phyloP scores from a whole-genome alignment of 2,888 invertebrate species.

The Apoderus coryli region DNA sequence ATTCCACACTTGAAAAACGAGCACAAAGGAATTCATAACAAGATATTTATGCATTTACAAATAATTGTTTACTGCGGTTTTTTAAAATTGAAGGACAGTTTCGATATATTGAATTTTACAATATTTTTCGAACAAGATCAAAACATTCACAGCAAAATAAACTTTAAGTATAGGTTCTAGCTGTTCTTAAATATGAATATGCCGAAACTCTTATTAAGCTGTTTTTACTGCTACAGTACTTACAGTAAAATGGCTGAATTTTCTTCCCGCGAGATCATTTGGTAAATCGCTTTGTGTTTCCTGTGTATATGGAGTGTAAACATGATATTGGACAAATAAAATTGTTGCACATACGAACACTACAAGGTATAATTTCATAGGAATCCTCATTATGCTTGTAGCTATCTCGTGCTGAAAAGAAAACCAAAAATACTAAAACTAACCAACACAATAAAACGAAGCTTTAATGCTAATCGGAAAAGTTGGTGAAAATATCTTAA shows the following conservation, averaged over 20 bases:
- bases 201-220: too few species aligned
- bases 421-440: slow-evolving; percentile 8
- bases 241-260: slow-evolving; percentile 18
- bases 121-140: too few species aligned
- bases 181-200: too few species aligned
- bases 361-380: slow-evolving; percentile 49
- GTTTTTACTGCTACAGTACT: too few species aligned
- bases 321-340: slow-evolving; percentile 49
- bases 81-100: too few species aligned
- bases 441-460: slow-evolving; percentile 1
- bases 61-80: too few species aligned
- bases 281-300: slow-evolving; percentile 14
- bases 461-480: background rate
- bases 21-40: too few species aligned
- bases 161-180: too few species aligned
- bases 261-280: slow-evolving; percentile 16
- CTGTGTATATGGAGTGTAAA: slow-evolving; percentile 34
- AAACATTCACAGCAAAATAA: too few species aligned
- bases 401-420: slow-evolving; percentile 27
- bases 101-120: too few species aligned
- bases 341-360: slow-evolving; percentile 46
- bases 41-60: too few species aligned
- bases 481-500: slow-evolving; percentile 1
- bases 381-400: slow-evolving; percentile 36
- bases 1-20: too few species aligned